phyloP scores from a whole-genome alignment of 2,113 vertebrate species.

The Cyanoramphus novaezelandiae region DNA sequence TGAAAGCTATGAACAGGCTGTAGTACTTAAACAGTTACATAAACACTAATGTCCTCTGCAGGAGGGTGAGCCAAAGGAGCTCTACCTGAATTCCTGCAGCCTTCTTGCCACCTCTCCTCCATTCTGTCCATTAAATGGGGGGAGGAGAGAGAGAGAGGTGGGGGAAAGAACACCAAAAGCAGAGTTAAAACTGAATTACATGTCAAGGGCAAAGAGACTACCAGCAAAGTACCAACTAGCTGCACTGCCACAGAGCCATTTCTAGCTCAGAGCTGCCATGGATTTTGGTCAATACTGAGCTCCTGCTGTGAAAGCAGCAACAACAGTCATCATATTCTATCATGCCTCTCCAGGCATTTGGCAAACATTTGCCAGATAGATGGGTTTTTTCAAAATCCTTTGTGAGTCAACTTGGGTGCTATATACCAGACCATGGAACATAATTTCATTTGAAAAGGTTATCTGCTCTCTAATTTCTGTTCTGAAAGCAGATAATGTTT shows the following conservation, averaged over 20 bases:
- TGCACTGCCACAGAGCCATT: background rate
- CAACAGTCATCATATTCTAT: background rate
- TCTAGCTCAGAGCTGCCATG: background rate
- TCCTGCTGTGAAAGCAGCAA: background rate
- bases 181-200: background rate
- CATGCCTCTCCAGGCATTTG: background rate
- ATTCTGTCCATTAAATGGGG: background rate
- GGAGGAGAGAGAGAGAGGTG: background rate
- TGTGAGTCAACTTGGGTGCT: background rate
- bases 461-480: slow-evolving; percentile 46
- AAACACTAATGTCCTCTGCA: background rate
- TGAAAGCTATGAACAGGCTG: background rate
- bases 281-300: background rate
- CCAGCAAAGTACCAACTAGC: background rate
- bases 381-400: background rate
- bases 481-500: slow-evolving; percentile 32
- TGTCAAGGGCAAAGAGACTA: background rate
- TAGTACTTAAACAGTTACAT: background rate
- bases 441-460: slow-evolving; percentile 41
- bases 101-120: background rate
- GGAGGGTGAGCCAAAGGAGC: background rate
- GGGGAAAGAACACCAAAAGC: background rate
- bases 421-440: background rate
- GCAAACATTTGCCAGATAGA: background rate
- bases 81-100: background rate